phyloP scores from a whole-genome alignment of 2,888 invertebrate genomes.

The Embidobia sp. region DNA sequence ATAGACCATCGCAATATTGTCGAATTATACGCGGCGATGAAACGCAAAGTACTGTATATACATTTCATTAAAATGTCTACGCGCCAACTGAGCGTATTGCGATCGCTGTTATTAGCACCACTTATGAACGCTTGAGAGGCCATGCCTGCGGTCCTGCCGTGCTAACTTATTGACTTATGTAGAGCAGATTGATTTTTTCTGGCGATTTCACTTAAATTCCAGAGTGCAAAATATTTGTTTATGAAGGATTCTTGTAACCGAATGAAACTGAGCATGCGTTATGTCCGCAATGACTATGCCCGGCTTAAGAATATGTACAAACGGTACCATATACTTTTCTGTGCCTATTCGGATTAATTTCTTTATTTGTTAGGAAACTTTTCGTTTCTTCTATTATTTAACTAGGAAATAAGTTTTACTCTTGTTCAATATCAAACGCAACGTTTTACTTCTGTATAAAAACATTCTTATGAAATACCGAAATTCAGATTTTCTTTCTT shows the following conservation, averaged over 20 bases:
- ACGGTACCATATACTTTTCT: no score
- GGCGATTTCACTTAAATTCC: constrained; percentile 49
- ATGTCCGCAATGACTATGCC: neutral
- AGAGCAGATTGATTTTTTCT: constrained; percentile 53
- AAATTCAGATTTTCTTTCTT: no score
- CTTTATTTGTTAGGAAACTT: no score
- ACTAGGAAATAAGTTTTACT: no score
- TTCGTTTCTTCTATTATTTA: no score
- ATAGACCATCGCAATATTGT: constrained; percentile 27
- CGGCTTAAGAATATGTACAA: neutral
- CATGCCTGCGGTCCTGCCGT: constrained; percentile 28
- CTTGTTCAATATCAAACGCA: no score
- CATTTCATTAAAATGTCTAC: constrained; percentile 47
- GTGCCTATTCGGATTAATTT: no score
- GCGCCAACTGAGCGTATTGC: constrained; percentile 34
- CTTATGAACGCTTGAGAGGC: constrained; percentile 52
- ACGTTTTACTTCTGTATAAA: no score
- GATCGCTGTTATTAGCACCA: constrained; percentile 51
- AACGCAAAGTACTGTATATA: constrained; percentile 29
- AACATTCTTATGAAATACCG: no score
- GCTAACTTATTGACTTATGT: constrained; percentile 51
- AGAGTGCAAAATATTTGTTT: constrained; percentile 25
- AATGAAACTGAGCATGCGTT: constrained; percentile 24
- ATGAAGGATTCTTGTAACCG: neutral
- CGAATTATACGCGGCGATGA: constrained; percentile 37